Base-by-base conservation (phyloP, 2,888 invertebrate species). In the Kuschelorhynchus macadamiae region DNA sequence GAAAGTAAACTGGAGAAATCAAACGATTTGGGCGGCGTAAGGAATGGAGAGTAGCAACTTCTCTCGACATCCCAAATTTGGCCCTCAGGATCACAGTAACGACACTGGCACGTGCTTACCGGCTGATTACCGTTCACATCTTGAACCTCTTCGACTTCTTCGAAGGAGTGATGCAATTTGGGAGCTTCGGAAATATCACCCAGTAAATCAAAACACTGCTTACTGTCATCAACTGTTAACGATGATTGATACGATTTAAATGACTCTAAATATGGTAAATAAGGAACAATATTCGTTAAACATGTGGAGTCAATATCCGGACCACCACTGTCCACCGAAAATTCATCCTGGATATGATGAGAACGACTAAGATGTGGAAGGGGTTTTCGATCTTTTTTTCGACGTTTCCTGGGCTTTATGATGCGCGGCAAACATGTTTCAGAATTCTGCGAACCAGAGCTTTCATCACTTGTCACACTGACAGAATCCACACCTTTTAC, bases 351-450 rank as follows among this genome's bases (percentile, higher is more conserved):
- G 70, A 76, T 80, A 74, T 68, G 72, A 25, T 36, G 36, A 25
- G 74, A 77, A 52, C 77, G 79, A 62, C 74, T 73, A 16, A 78
- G 32, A 41, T 67, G 75, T 33, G 77, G 74, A 25, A 92, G 78
- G 25, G 93, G 79, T 84, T 94, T 93, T 75, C 94, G 87, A 81
- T 95, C 95, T 84, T 95, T 95, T 89, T 95, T 95, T 81, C 95
- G 90, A 55, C 95, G 88, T 81, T 95, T 95, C 52, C 95, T 86
- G 4, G 95, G 95, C 82, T 95, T 95, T 78, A 95, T 95, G 72
- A 95, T 94, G 75, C 95, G 88, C 72, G 95, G 95, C 79, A 95
- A 85, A 84, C 92, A 92, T 72, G 91, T 92, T 80, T 93, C 93
- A 8, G 91, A 87, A 73, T 85, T 86, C 71, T 84, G 85, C 3